Evolutionary conservation across 2,888 invertebrate species (phyloP).

Genomic region (Cinara cedri): DNA sequence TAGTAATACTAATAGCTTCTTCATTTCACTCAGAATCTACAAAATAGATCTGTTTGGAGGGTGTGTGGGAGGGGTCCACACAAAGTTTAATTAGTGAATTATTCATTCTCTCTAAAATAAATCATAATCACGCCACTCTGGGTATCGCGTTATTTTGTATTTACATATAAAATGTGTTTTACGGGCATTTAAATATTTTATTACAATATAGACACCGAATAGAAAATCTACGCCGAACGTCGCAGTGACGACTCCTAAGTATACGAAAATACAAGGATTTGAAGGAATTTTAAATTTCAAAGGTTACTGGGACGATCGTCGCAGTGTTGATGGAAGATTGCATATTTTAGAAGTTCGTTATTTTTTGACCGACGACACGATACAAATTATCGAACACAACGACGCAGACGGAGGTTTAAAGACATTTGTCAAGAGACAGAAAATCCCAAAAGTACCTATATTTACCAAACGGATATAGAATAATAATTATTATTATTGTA

Average conservation of each 20-base stretch:
- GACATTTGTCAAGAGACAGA: conserved; percentile 76
- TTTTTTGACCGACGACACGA: conserved; percentile 85
- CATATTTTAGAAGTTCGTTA: conserved; percentile 82
- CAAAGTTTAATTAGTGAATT: too few species aligned
- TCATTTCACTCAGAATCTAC: too few species aligned
- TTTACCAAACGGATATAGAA: too few species aligned
- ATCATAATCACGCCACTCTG: too few species aligned
- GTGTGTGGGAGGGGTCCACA: too few species aligned
- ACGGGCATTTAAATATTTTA: background rate
- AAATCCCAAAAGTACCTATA: conserved; percentile 77
- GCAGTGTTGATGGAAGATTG: conserved; percentile 76
- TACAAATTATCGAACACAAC: conserved; percentile 79
- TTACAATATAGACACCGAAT: conserved; percentile 11
- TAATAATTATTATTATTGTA: too few species aligned
- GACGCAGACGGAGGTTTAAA: conserved; percentile 75
- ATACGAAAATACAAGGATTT: conserved; percentile 65
- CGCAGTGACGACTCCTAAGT: background rate
- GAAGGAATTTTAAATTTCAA: conserved; percentile 71
- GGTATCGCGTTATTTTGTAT: background rate
- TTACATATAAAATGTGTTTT: too few species aligned
- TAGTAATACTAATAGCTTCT: too few species aligned
- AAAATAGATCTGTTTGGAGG: too few species aligned
- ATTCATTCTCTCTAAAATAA: too few species aligned
- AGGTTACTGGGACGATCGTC: conserved; percentile 89
- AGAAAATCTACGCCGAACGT: background rate